Evolutionary conservation across 2,113 vertebrate genomes (phyloP), one percentile per base, ranked within the genome.

Genomic region (Phoxinus phoxinus): DNA sequence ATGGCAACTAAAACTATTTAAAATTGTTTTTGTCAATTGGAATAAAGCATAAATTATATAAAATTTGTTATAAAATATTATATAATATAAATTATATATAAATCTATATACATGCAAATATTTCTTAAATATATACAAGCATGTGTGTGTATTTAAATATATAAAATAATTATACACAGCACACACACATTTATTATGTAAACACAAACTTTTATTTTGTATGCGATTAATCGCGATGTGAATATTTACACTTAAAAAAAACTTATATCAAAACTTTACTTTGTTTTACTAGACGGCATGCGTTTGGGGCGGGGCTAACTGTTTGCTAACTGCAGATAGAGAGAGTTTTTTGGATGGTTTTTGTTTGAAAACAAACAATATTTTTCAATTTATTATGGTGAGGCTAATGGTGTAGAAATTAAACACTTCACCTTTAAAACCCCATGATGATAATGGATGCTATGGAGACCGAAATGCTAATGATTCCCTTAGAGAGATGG

Each of bases 371-470:
- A 41, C 32, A 59, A 59, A 3, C 21, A 78, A n/a, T 37, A 78
- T 59, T 13, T 41, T 23, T 58, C 32, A 15, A n/a, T 41, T 59
- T 37, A 6, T 10, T 59, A 21, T 25, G 12, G 21, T 59, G 12
- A 59, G 17, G 13, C 41, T 44, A 44, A 8, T 25, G 21, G 46
- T 27, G 78, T 11, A 6, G 2, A 63, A 27, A 27, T 30, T 27
- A 27, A 8, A 65, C 12, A n/a, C 73, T 32, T 76, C 74, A 76
- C 46, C 27, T 76, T 76, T 76, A 76, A 76, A 76, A 53, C 17
- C 27, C 46, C 13, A 51, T 19, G 41, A 65, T 46, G 37, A 17
- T 30, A 63, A 81, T 30, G 8, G 35, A 46, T 63, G 74, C 25
- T 11, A 27, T 27, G 1, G 72, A 48, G 44, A 75, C 37, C 27